Conservation (phyloP, 2,113 vertebrate genomes). For the Rallus limicola region DNA sequence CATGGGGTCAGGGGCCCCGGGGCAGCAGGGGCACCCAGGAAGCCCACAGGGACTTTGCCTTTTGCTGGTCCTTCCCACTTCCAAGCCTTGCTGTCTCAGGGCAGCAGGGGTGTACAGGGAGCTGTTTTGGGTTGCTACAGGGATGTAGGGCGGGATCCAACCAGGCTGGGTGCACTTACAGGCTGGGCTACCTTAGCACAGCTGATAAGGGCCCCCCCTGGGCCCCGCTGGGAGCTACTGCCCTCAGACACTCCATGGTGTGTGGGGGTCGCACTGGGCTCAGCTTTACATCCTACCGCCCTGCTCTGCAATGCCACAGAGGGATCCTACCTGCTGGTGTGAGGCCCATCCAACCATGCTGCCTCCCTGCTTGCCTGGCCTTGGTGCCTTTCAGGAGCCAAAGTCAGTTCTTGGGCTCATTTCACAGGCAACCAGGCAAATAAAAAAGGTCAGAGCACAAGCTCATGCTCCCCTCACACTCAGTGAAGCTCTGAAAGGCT, state of each 20-base stretch:
- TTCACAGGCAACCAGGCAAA: background rate
- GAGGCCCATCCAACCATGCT: background rate
- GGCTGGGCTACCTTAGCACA: background rate
- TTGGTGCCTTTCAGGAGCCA: background rate
- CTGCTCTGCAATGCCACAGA: background rate
- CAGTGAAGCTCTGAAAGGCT: background rate
- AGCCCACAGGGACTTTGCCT: background rate
- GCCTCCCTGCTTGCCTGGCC: background rate
- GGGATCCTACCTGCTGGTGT: background rate
- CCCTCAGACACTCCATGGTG: fast-evolving
- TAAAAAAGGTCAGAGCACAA: background rate
- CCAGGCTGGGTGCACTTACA: fast-evolving
- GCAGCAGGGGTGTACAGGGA: background rate
- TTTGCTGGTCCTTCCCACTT: background rate
- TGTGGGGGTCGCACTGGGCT: background rate
- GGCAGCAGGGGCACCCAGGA: background rate
- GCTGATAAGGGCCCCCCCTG: background rate
- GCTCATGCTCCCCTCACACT: background rate
- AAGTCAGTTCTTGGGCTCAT: background rate
- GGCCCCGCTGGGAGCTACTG: background rate
- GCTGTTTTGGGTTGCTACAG: background rate
- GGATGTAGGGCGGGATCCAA: background rate
- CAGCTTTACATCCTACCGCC: background rate
- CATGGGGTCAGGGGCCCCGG: background rate
- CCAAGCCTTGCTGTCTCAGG: background rate